Base-by-base conservation (phyloP, 1,140 invertebrate genomes). In the Hyphantria cunea region DNA sequence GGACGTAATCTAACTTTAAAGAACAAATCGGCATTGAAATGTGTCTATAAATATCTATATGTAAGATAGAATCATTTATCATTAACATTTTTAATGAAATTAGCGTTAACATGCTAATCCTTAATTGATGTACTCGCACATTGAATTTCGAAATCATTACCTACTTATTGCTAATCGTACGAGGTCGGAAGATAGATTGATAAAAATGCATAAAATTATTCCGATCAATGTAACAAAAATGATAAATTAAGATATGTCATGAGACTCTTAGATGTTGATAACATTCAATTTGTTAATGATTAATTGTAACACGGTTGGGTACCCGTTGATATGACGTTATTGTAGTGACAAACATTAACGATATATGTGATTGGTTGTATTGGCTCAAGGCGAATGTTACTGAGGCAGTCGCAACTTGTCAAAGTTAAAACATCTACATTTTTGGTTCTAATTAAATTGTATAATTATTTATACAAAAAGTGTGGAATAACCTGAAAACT, bases 221-320 rank as follows among this genome's bases (percentile, higher is more conserved):
- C 59, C 65, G 37, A 56, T 60, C 49, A 68, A 65, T 62, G 61
- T 41, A 53, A 64, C 62, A 62, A 64, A 66, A 70, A 64, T 51
- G 69, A 71, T 61, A 68, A 61, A 68, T 68, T 64, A 58, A 45
- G 65, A 68, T 67, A 53, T 62, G 65, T 67, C 65, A 58, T 34
- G 41, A 25, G 14, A 37, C 50, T 42, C 12, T 60, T 32, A 49
- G 52, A 67, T 62, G 59, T 67, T 73, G 74, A 75, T 74, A 74
- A 70, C 61, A 74, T 74, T 72, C 71, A 80, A 68, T 60, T 68
- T 66, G 59, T 59, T 68, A 70, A 64, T 72, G 72, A 77, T 71
- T 61, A 68, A 80, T 75, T 68, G 53, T 59, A 45, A 61, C 61
- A 74, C 66, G 68, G 72, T 76, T 67, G 58, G 13, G 11, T 50